These are phyloP conservation scores for Lithobates sylvaticus DNA, from an alignment of 2,797 vertebrate species.

Conservation along the genomic window DNA sequence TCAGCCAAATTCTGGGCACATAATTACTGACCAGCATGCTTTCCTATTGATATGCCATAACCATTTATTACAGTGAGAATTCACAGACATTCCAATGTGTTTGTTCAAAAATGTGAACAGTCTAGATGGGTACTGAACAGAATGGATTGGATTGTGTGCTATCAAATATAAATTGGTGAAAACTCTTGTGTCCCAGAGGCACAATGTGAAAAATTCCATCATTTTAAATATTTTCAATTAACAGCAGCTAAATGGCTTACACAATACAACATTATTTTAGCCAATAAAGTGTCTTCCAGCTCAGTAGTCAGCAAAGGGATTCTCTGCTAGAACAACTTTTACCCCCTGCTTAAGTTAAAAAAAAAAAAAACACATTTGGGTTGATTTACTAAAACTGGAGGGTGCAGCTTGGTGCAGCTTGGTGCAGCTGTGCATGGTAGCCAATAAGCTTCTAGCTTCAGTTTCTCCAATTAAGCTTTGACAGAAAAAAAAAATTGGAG, in stretches of 20 bases:
- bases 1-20: constrained; percentile 34
- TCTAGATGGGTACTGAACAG: not conserved
- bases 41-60: constrained; percentile 2
- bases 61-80: constrained; percentile 17
- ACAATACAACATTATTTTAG: not conserved
- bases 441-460: too few species aligned
- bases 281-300: not conserved
- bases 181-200: not conserved
- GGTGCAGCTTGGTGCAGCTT: too few species aligned
- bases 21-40: constrained; percentile 52
- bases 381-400: too few species aligned
- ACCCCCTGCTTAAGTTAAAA: too few species aligned
- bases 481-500: too few species aligned
- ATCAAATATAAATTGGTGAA: not conserved
- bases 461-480: too few species aligned
- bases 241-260: not conserved
- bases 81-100: constrained; percentile 17
- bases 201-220: not conserved
- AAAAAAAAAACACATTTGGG: too few species aligned
- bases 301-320: too few species aligned
- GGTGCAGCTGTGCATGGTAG: too few species aligned
- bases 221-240: not conserved
- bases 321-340: too few species aligned
- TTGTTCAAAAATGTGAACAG: constrained; percentile 10
- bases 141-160: not conserved